Evolutionary conservation across 2,888 invertebrate species (phyloP), one percentile per base, ranked within the genome.

Genomic region (Syrphus vitripennis): DNA sequence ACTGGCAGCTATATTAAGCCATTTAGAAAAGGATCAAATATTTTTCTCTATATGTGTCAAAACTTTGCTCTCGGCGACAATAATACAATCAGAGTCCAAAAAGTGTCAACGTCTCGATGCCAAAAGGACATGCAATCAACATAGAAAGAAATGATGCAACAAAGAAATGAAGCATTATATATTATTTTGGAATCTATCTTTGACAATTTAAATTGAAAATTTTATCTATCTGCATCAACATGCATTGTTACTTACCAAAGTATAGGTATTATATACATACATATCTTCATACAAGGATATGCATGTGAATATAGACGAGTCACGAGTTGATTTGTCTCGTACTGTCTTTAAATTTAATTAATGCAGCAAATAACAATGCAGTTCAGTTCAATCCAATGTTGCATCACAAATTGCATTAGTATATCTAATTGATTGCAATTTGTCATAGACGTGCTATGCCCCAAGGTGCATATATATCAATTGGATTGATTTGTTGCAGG

Each of bases 1-100:
- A 75, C 75, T 83, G 70, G n/a, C 70, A 63, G 81, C 76, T 80
- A 76, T 80, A 76, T 80, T 80, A 84, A 72, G 81, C 81, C 84
- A 86, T 81, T 86, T 81, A 55, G 63, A 55, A 86, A 55, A 34
- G 81, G 81, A 86, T 86, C 84, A 77, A 26, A 53, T 6, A 48
- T 37, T 29, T 61, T 37, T n/a, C n/a, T n/a, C n/a, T n/a, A n/a
- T 57, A 48, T 50, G 61, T 74, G 69, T 70, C 53, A 75, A 72
- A 78, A 78, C 63, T 83, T 71, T 79, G 45, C 42, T 59, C 55
- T 40, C 59, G 37, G 31, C 75, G 71, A 70, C 34, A 67, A 76
- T 14, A 45, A 48, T 26, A 45, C 29, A 63, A 55, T 69, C 61
- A 61, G 34, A 40, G 69, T 40, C 61, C 40, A 40, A 48, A 19